Percentiles rank a stretch among this genome's conserved stretches.
phyloP scores from a whole-genome alignment of 1,140 invertebrate genomes.

The Drosophila baimaii region DNA sequence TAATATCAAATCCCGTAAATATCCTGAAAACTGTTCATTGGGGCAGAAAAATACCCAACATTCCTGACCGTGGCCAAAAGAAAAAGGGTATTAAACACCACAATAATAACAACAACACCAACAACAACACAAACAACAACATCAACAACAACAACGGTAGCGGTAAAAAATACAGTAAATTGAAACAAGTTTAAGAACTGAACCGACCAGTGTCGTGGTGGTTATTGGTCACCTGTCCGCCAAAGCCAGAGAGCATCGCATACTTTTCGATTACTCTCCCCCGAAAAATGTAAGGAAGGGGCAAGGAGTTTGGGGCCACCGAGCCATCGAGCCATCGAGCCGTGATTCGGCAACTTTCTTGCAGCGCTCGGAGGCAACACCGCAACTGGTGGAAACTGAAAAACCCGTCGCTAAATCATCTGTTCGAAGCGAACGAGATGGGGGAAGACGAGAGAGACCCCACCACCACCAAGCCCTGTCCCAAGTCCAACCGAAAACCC shows the following conservation, averaged over 20 bases:
- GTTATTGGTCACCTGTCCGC: conserved; percentile 75
- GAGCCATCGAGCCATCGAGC: conserved; percentile 43
- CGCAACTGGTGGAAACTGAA: conserved; percentile 53
- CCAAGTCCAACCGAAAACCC: conserved; percentile 48
- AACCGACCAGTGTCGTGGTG: conserved; percentile 64
- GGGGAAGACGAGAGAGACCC: no score
- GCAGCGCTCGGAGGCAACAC: conserved; percentile 31
- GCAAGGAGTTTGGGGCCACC: conserved; percentile 30
- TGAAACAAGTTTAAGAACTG: conserved; percentile 79
- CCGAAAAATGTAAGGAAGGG: conserved; percentile 44
- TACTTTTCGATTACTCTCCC: conserved; percentile 69
- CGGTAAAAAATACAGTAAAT: conserved; percentile 63
- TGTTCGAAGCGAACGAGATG: conserved; percentile 40
- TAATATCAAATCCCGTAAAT: no score
- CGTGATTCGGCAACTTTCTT: conserved; percentile 80
- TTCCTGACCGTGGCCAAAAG: not conserved
- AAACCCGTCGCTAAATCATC: conserved; percentile 76
- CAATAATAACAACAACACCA: not conserved
- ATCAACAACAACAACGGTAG: conserved; percentile 20
- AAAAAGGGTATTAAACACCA: conserved; percentile 8
- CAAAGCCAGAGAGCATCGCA: conserved; percentile 52
- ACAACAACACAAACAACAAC: not conserved
- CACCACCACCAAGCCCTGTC: not conserved
- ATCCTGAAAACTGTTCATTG: not conserved
- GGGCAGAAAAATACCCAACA: conserved; percentile 12